A percentile compares a stretch with the other conserved stretches of the same genome.
Evolutionary conservation across 2,888 invertebrate species (phyloP).

Genomic region (Melieria omissa): DNA sequence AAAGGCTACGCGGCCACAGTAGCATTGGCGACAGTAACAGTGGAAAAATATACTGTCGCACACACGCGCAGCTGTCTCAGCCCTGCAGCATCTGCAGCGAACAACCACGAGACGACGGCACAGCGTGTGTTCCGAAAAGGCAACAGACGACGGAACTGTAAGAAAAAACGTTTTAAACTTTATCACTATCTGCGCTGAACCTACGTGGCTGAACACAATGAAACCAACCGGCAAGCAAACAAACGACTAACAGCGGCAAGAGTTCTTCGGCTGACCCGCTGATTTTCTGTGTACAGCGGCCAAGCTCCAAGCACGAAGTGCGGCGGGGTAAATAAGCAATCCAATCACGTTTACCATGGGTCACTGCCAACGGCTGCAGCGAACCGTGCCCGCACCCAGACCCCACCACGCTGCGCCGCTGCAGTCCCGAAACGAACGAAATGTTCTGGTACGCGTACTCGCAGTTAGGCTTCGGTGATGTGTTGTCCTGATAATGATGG

Average conservation of each 20-base stretch:
- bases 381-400: neutral
- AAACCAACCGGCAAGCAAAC: no score
- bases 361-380: slow-evolving; percentile 6
- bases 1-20: neutral
- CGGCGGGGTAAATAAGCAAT: slow-evolving; percentile 12
- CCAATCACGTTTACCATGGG: slow-evolving; percentile 25
- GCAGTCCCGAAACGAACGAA: neutral
- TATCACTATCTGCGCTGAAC: no score
- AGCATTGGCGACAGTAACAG: neutral
- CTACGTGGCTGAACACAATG: no score
- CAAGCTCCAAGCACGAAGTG: no score
- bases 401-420: neutral
- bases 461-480: slow-evolving; percentile 8
- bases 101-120: neutral
- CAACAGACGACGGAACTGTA: no score
- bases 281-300: no score
- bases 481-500: slow-evolving; percentile 17
- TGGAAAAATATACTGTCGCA: neutral
- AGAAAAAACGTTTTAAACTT: no score
- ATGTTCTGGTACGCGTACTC: neutral
- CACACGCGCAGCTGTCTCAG: neutral
- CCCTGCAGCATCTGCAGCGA: neutral
- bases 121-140: no score
- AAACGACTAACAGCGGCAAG: no score
- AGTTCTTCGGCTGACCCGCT: no score